Base-by-base conservation (phyloP, 1,140 invertebrate genomes). In the Tetragnatha versicolor region DNA sequence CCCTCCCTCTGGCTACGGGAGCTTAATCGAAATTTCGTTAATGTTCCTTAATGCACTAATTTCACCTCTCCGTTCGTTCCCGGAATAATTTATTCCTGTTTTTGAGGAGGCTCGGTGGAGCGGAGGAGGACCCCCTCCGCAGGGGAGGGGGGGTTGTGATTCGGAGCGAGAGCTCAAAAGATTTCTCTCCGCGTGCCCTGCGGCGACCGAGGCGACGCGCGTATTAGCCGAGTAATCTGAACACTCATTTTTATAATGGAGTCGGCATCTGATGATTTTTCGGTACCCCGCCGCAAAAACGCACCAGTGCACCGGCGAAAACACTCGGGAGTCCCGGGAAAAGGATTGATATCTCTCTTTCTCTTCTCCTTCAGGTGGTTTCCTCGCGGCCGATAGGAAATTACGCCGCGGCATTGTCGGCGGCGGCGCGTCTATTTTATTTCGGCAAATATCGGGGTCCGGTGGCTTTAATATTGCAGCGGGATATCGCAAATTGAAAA, bases 11-110 rank as follows among this genome's bases (percentile, higher is more conserved):
- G 20, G 25, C 22, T 10, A 39, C 33, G n/a, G 33, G 60, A 63
- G 35, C 35, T 72, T 72, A 58, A 72, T 72, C 69, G 69, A 72
- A 72, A 72, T 72, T 60, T 58, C 69, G 69, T 72, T 72, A 72
- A 72, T 72, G 69, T 72, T 72, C 69, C 69, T 72, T 72, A 72
- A 72, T 72, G 69, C 51, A 29, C 51, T 72, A 72, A 72, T 72
- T 72, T 72, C 35, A 72, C 35, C 68, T 55, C 25, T n/a, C n/a
- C n/a, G n/a, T n/a, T n/a, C n/a, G n/a, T n/a, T n/a, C n/a, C n/a
- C 22, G 69, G 22, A 47, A 55, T 72, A 72, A 72, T 72, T 72
- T 72, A 72, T 72, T 72, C 69, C 69, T 72, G 69, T 72, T 72
- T 53, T 72, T 72, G 51, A 72, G 35, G 51, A 72, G 69, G 69